Evolutionary conservation across 2,888 invertebrate species (phyloP), one percentile per base, ranked within the genome.

Genomic region (Cheilosia pagana): DNA sequence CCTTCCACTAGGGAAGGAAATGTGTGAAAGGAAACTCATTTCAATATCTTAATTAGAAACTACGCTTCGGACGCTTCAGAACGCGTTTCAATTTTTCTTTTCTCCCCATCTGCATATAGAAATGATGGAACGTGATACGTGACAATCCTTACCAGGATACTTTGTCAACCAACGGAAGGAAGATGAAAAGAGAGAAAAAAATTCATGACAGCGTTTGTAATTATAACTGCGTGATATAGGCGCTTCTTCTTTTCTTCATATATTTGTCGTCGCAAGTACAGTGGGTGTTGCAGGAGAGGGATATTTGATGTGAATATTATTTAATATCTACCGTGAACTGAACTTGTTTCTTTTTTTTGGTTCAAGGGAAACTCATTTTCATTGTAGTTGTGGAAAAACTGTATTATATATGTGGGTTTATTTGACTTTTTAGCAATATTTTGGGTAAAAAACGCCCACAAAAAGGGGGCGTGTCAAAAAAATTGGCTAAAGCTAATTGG

Each of bases 1-100:
- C n/a, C 3, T 23, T 45, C 8, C 16, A 16, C 31, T 12, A 4
- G 16, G 6, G 7, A 53, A 35, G 12, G 25, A 1, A 53, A 23
- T 23, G 16, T 45, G n/a, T 67, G 28, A 71, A 82, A 71, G 39
- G 28, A 28, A 82, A 67, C 60, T 77, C 60, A 67, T 82, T 82
- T 77, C 53, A 78, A 77, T 71, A 35, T 77, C 65, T 67, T 78
- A 82, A 82, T 77, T 77, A 71, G 60, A 82, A 82, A 72, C 23
- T 43, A 59, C 45, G 41, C 53, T 57, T 63, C 43, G 57, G 50
- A 70, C 41, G 19, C 16, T 39, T 23, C 50, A 52, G 12, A 12
- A 3, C 12, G 35, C 35, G 35, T 12, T 35, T 12, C 10, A 12
- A 35, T 12, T 35, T 35, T 35, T 12, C 1, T 12, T 35, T 35